A percentile compares a stretch with the other conserved stretches of the same genome.
phyloP scores from a whole-genome alignment of 2,888 invertebrate genomes.

The Mythimna lalbum region DNA sequence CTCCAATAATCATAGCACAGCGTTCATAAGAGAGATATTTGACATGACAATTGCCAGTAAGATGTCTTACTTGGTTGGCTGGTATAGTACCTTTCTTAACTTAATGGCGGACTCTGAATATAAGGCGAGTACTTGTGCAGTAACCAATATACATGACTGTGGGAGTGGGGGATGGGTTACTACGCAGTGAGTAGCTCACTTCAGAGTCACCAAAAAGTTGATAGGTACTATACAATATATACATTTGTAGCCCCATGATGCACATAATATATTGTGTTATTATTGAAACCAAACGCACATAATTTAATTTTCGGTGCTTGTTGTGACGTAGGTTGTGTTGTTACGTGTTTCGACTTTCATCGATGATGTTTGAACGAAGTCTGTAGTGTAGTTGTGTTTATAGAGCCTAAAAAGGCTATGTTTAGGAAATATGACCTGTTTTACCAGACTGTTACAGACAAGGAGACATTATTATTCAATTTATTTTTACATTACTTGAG shows the following conservation, averaged over 20 bases:
- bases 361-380: conserved; percentile 65
- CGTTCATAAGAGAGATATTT: neutral
- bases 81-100: neutral
- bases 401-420: conserved; percentile 9
- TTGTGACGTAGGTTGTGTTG: conserved; percentile 79
- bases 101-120: too few relatives aligned
- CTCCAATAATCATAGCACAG: neutral
- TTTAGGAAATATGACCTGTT: conserved; percentile 32
- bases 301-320: conserved; percentile 75
- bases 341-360: conserved; percentile 64
- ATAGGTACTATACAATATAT: too few relatives aligned
- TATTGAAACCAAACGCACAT: conserved; percentile 70
- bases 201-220: too few relatives aligned
- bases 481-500: neutral
- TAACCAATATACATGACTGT: too few relatives aligned
- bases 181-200: too few relatives aligned
- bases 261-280: conserved; percentile 45
- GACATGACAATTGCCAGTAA: neutral
- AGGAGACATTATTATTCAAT: neutral
- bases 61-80: neutral
- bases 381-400: conserved; percentile 51
- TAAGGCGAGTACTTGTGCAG: too few relatives aligned
- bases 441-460: neutral
- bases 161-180: too few relatives aligned
- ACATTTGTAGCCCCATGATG: conserved; percentile 58